Conservation (phyloP, 2,113 vertebrate species). For the Ciconia stormi region DNA sequence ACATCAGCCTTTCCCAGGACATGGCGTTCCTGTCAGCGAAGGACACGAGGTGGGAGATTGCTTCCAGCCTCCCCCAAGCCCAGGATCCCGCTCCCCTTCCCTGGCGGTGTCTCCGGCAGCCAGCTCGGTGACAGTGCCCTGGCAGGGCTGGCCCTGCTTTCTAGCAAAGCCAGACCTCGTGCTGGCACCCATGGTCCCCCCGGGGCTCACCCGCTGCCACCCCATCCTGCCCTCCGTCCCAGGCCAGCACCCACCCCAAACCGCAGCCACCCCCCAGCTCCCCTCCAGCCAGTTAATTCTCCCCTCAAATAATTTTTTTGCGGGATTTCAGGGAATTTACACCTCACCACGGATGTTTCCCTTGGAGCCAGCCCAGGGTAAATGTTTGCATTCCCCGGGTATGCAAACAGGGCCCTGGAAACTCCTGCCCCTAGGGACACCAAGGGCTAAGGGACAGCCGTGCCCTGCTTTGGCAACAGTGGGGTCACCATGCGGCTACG, state of each 20-base stretch:
- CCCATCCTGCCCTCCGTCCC: background rate
- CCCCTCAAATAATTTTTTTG: background rate
- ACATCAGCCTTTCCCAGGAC: background rate
- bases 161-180: background rate
- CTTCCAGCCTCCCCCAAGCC: background rate
- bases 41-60: background rate
- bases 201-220: background rate
- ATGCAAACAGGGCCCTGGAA: background rate
- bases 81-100: background rate
- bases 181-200: background rate
- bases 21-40: background rate
- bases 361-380: slow-evolving; percentile 39
- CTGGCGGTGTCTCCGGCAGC: background rate
- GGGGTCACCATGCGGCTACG: background rate
- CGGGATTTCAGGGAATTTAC: background rate
- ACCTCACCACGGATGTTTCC: background rate
- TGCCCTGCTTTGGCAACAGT: background rate
- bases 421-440: background rate
- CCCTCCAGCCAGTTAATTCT: background rate
- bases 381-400: background rate
- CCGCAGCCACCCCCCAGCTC: background rate
- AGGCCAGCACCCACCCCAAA: background rate
- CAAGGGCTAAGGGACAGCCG: background rate
- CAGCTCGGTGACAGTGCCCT: background rate
- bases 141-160: background rate